phyloP scores from a whole-genome alignment of 1,140 invertebrate genomes.

The Drosophila oshimai region DNA sequence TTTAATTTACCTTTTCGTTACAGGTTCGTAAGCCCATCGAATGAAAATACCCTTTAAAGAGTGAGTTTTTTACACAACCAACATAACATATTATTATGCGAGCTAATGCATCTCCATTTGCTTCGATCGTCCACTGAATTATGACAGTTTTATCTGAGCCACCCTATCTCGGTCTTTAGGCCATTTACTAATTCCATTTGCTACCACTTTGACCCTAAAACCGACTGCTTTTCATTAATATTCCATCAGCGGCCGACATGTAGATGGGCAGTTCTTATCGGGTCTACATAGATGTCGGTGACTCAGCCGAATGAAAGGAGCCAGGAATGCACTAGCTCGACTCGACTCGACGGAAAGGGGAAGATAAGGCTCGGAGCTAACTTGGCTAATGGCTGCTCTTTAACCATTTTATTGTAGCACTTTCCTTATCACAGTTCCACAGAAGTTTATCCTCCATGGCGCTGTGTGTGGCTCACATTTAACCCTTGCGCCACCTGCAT shows the following conservation, averaged over 20 bases:
- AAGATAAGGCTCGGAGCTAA: constrained; percentile 46
- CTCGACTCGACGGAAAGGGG: not conserved
- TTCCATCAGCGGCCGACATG: constrained; percentile 51
- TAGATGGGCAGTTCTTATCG: constrained; percentile 42
- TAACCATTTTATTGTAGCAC: constrained; percentile 75
- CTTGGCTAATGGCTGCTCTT: constrained; percentile 78
- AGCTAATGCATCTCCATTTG: constrained; percentile 43
- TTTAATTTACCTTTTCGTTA: constrained; percentile 52
- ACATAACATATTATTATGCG: not conserved
- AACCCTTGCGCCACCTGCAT: constrained; percentile 39
- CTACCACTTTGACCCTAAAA: constrained; percentile 65
- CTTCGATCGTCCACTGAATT: constrained; percentile 20
- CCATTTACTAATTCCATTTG: constrained; percentile 50
- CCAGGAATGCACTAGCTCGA: constrained; percentile 32
- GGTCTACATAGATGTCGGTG: constrained; percentile 30
- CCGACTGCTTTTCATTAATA: constrained; percentile 55
- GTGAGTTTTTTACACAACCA: constrained; percentile 1
- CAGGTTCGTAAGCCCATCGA: constrained; percentile 47
- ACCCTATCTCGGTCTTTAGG: constrained; percentile 57
- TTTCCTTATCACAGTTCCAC: constrained; percentile 60
- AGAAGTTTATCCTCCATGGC: not conserved
- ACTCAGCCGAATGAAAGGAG: constrained; percentile 52
- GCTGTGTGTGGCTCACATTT: constrained; percentile 37
- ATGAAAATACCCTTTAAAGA: not conserved
- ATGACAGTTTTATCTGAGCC: constrained; percentile 33